Evolutionary conservation across 2,113 vertebrate genomes (phyloP).

Genomic region (Pholis gunnellus): DNA sequence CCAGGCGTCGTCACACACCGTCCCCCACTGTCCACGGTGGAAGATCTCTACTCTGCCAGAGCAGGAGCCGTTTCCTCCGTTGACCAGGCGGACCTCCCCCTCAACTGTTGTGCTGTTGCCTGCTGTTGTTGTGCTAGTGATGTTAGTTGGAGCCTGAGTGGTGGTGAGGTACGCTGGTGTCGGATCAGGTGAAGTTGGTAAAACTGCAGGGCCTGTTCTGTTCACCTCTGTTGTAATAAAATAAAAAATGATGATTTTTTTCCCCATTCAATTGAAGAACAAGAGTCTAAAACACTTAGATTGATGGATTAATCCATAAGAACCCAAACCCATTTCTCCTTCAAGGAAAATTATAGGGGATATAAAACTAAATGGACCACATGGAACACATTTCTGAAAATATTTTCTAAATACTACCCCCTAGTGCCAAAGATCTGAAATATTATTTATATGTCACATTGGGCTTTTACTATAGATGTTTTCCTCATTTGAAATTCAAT

Average conservation of each 20-base stretch:
- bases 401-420: too few relatives aligned
- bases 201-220: background rate
- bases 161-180: background rate
- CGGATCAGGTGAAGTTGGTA: slow-evolving; percentile 1
- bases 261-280: background rate
- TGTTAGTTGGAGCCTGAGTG: background rate
- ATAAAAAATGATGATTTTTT: too few relatives aligned
- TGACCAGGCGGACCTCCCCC: slow-evolving; percentile 52
- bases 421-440: too few relatives aligned
- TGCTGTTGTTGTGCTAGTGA: background rate
- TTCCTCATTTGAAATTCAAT: too few relatives aligned
- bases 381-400: too few relatives aligned
- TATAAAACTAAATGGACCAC: too few relatives aligned
- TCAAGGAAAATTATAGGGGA: too few relatives aligned
- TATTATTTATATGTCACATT: too few relatives aligned
- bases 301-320: background rate
- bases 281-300: background rate
- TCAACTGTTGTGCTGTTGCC: slow-evolving; percentile 22
- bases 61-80: slow-evolving; percentile 56
- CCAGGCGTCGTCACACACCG: slow-evolving; percentile 67
- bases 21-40: slow-evolving; percentile 65
- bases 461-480: too few relatives aligned
- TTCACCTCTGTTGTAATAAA: background rate
- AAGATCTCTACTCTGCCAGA: slow-evolving; percentile 71
- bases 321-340: too few relatives aligned